Conservation (phyloP, 2,113 vertebrate genomes). For the Poeciliopsis prolifica region DNA sequence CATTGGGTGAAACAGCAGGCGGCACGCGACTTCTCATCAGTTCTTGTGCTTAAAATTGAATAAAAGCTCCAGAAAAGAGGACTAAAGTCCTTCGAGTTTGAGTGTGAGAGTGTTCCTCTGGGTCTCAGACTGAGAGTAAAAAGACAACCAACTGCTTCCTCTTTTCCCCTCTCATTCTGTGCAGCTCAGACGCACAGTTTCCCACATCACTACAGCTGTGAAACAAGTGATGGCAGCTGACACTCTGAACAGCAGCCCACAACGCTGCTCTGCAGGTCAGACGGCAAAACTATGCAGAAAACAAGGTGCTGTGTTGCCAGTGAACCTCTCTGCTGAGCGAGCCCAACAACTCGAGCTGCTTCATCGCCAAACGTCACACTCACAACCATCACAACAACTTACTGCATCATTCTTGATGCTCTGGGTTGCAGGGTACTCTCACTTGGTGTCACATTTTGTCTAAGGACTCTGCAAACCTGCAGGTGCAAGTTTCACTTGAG, state of each 20-base stretch:
- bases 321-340: background rate
- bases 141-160: constrained; percentile 61
- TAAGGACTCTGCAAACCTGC: background rate
- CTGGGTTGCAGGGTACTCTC: background rate
- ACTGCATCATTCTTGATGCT: background rate
- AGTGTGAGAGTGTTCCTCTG: background rate
- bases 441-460: background rate
- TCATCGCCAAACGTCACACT: background rate
- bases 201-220: constrained; percentile 19
- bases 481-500: background rate
- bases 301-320: background rate
- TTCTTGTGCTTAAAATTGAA: background rate
- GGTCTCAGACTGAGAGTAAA: constrained; percentile 7
- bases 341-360: background rate
- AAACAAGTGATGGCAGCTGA: constrained; percentile 8
- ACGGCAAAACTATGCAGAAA: background rate
- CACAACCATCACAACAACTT: background rate
- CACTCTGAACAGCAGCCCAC: background rate
- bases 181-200: constrained; percentile 16
- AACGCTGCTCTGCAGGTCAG: background rate
- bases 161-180: constrained; percentile 45
- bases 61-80: background rate
- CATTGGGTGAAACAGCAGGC: background rate
- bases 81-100: constrained; percentile 7
- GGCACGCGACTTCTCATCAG: background rate